Evolutionary conservation across 2,888 invertebrate species (phyloP).

Genomic region (Perizoma flavofasciatum): DNA sequence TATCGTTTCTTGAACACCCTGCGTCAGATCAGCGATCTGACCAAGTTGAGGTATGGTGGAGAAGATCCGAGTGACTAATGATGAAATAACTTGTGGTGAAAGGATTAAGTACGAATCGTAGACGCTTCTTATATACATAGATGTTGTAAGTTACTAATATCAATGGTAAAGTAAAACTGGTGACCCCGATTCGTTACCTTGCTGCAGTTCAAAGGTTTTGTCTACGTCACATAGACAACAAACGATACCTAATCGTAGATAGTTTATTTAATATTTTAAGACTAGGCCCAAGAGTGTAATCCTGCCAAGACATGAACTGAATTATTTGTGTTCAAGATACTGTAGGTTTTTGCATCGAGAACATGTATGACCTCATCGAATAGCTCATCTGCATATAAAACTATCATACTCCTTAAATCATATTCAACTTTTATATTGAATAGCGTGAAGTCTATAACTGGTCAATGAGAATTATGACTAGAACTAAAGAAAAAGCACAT

Average conservation of each 20-base stretch:
- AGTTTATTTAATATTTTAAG: slow-evolving; percentile 11
- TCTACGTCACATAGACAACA: slow-evolving; percentile 1
- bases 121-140: too few relatives aligned
- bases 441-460: too few relatives aligned
- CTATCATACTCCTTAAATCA: not conserved
- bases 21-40: too few relatives aligned
- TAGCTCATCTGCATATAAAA: slow-evolving; percentile 2
- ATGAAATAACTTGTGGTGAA: too few relatives aligned
- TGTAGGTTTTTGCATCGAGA: slow-evolving; percentile 7
- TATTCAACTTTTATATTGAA: not conserved
- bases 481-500: too few relatives aligned
- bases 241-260: not conserved
- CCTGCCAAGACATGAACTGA: slow-evolving; percentile 1
- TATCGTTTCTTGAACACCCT: too few relatives aligned
- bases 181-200: slow-evolving; percentile 1
- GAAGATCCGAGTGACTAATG: too few relatives aligned
- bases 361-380: slow-evolving; percentile 8
- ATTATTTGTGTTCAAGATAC: not conserved
- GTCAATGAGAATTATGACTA: too few relatives aligned
- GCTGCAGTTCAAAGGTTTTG: slow-evolving; percentile 14
- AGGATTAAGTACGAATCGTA: too few relatives aligned
- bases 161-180: too few relatives aligned
- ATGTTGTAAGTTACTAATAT: too few relatives aligned
- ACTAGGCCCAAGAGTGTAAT: slow-evolving; percentile 12
- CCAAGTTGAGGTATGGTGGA: too few relatives aligned